Conservation (phyloP, 2,888 invertebrate species). For the Euclidia mi region DNA sequence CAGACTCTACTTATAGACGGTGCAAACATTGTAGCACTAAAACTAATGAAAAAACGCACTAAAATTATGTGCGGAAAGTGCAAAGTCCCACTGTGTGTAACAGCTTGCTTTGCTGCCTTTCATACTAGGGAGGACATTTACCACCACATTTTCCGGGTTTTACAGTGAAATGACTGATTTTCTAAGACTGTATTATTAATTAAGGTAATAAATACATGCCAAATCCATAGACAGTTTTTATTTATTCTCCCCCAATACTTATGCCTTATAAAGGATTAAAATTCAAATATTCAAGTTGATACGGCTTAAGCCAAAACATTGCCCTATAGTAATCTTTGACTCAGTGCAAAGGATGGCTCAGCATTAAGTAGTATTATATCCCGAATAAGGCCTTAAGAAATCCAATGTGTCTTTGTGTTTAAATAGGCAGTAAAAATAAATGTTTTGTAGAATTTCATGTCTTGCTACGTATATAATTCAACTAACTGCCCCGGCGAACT, state of each 20-base stretch:
- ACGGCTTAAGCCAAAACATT: no score
- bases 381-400: no score
- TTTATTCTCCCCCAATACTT: constrained; percentile 3
- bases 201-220: constrained; percentile 10
- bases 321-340: no score
- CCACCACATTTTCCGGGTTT: constrained; percentile 8
- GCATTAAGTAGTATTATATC: no score
- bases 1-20: constrained; percentile 1
- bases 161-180: constrained; percentile 10
- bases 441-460: no score
- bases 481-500: no score
- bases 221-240: constrained; percentile 8
- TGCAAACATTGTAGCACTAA: constrained; percentile 8
- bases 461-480: no score
- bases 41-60: constrained; percentile 6
- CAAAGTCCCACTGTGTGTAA: constrained; percentile 11
- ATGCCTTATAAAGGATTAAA: constrained; percentile 10
- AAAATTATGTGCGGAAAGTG: constrained; percentile 10
- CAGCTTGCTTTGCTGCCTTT: constrained; percentile 10
- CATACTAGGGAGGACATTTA: constrained; percentile 6
- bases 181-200: constrained; percentile 6
- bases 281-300: no score
- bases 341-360: no score
- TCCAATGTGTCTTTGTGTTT: no score
- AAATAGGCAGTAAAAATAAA: no score